Evolutionary conservation across 2,797 vertebrate species (phyloP), one percentile per base, ranked within the genome.

Genomic region (Ctenopoma multispine): DNA sequence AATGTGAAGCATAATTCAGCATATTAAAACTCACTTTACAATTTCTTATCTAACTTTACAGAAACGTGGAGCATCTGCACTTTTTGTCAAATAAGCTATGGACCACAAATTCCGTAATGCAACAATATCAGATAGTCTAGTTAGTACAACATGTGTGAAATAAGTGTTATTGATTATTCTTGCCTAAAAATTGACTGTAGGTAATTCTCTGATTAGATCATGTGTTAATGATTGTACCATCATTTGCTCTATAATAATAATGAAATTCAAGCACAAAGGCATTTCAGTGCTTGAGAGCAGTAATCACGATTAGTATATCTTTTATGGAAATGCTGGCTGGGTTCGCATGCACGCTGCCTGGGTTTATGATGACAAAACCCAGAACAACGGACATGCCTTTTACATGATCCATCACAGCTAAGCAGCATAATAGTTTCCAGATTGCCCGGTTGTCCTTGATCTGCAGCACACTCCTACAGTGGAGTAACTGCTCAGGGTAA

Each of bases 361-460:
- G 59, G 50, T 87, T 87, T 79, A 90, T 69, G 74, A 84, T 68
- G 84, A 89, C 75, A 77, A 63, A 89, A 48, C 6, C 46, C 89
- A 80, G 89, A 83, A 74, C 71, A 69, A 78, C 75, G 61, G 85
- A 87, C 87, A 79, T 89, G 86, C 82, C 78, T 89, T 81, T 60
- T 21, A 79, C 84, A 70, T 87, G 85, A 90, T 86, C 79, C 77
- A 81, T 81, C 76, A 63, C 60, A 56, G 50, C 60, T 50, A 11
- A 53, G 79, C 63, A 56, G 55, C 46, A 12, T 88, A 83, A 92
- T 87, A 29, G 74, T 59, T 90, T 90, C 89, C 88, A 92, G 88
- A 92, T 72, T 61, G 36, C 34, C 36, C 59, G 0, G 65, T 68
- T 72, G 75, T 59, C 73, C 78, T 57, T 62, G 69, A 77, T 67